Base-by-base conservation (phyloP, 2,113 vertebrate species). In the Holacanthus passer region DNA sequence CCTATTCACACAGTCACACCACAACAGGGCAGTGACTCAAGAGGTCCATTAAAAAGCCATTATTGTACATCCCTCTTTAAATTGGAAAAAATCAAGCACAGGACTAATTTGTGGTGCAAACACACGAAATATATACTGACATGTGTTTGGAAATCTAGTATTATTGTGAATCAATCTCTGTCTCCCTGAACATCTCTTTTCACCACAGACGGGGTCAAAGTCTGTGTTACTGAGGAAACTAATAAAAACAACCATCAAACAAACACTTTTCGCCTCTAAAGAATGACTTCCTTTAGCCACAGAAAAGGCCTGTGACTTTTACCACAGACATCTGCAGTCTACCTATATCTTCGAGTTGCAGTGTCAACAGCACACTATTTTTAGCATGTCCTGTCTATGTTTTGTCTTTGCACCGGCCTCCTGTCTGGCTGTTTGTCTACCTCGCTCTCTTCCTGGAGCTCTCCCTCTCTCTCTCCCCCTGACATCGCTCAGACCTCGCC, bases 21-120 rank as follows among this genome's bases (percentile, higher is more conserved):
- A 78, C 82, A 87, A 83, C 78, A 69, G 81, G 67, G 43, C 68
- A 19, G 64, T 78, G 77, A 89, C 74, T 85, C 58, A 78, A 78
- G 39, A 70, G 45, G 35, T 83, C 70, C 63, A 87, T 85, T 87
- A 84, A 82, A 83, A 86, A 87, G 73, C 43, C 82, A 89, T 91
- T 71, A 66, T 62, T 79, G 70, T 77, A 56, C 29, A 66, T 70
- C 76, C 41, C 50, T 65, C 47, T 81, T 66, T 80, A 79, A 86
- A 77, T 17, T 48, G 55, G 37, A 84, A 72, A 60, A 81, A 56
- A 60, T 62, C 48, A 20, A 52, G 32, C 55, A 66, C n/a, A 43
- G 64, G 13, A 17, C n/a, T 35, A 45, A 50, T 62, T 24, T 11
- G 7, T 39, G 31, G n/a, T n/a, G 53, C 27, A 77, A 71, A 77